Conservation (phyloP, 2,113 vertebrate species). For the Myrmecophaga tridactyla region DNA sequence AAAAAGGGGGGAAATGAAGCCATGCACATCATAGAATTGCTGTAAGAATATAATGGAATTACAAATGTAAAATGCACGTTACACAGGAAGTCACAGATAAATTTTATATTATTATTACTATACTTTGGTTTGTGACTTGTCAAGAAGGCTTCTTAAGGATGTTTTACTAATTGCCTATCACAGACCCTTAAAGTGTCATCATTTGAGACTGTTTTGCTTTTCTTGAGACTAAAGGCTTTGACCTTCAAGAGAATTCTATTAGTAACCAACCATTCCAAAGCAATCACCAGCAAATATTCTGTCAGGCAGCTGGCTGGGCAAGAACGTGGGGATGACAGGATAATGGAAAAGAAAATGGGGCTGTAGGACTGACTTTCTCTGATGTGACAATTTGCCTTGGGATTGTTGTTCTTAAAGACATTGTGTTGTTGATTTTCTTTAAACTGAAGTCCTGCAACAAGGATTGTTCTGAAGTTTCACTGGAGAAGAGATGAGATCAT, state of each 20-base stretch:
- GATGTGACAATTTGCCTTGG: neutral
- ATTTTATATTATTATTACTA: neutral
- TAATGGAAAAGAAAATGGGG: neutral
- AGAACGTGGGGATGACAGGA: neutral
- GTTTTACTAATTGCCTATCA: neutral
- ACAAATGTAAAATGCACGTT: neutral
- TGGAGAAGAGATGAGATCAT: neutral
- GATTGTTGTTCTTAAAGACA: neutral
- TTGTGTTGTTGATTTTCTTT: neutral
- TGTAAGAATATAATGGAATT: neutral
- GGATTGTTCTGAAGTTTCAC: neutral
- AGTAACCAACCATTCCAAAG: neutral
- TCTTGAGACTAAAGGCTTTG: neutral
- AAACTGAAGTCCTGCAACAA: neutral
- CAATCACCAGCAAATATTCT: neutral
- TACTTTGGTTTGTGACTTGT: neutral
- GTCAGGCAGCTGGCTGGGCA: no score
- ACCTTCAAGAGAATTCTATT: neutral
- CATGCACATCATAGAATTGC: accelerated
- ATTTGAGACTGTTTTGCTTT: neutral
- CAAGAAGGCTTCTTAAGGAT: neutral
- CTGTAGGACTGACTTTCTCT: neutral
- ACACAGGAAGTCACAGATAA: neutral
- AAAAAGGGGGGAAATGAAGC: neutral
- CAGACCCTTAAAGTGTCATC: neutral